phyloP scores from a whole-genome alignment of 2,113 vertebrate species.

The Leptodactylus fuscus region DNA sequence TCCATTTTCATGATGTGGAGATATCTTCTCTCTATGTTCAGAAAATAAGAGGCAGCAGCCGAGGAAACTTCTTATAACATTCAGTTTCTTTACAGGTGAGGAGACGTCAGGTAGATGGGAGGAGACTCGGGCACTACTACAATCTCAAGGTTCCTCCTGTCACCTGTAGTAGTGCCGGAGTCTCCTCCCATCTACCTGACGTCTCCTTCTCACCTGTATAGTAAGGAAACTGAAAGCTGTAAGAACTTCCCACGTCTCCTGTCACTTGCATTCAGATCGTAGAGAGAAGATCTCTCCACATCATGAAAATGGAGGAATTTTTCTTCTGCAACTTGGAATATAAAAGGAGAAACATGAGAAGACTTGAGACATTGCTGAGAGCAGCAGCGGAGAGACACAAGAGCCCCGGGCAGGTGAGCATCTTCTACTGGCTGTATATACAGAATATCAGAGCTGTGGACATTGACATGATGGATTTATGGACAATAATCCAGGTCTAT shows the following conservation, averaged over 20 bases:
- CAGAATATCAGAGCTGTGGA: neutral
- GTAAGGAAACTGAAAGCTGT: constrained; percentile 26
- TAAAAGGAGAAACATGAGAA: constrained; percentile 7
- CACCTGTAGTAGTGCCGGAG: neutral
- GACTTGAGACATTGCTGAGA: neutral
- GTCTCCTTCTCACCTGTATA: neutral
- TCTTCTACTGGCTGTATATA: no score
- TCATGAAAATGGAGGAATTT: neutral
- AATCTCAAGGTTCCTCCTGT: neutral
- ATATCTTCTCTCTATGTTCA: no score
- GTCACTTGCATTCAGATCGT: no score
- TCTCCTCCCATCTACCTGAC: neutral
- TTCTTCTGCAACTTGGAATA: no score
- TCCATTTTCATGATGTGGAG: no score
- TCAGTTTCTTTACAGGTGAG: no score
- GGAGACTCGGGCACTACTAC: no score
- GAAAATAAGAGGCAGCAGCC: no score
- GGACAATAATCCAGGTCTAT: neutral
- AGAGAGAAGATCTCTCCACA: neutral
- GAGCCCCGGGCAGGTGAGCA: neutral
- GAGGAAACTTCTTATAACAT: no score
- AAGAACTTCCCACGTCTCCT: neutral
- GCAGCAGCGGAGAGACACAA: neutral
- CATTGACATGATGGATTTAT: neutral
- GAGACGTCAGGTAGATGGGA: no score